phyloP scores from a whole-genome alignment of 2,888 invertebrate genomes.

The Acrobasis consociella region DNA sequence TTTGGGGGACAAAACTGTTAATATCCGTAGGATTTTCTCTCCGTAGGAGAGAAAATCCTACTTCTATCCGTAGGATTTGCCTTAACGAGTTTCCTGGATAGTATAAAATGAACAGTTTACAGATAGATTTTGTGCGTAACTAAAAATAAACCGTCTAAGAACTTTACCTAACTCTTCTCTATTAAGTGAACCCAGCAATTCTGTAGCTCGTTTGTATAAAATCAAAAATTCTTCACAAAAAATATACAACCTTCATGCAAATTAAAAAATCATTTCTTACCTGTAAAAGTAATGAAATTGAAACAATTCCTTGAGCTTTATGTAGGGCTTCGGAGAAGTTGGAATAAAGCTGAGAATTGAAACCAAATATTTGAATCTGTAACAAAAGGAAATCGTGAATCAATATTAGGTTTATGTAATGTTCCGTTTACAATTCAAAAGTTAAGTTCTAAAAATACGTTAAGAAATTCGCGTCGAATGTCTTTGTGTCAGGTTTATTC shows the following conservation, averaged over 20 bases:
- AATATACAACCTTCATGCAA: background rate
- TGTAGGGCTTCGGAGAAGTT: constrained; percentile 97
- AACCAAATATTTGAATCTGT: constrained; percentile 99
- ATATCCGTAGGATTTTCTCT: too few relatives aligned
- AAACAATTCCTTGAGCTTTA: constrained; percentile 97
- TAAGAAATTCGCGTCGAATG: background rate
- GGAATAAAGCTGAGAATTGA: constrained; percentile 98
- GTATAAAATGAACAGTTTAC: too few relatives aligned
- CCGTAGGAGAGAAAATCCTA: too few relatives aligned
- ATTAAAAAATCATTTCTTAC: constrained; percentile 74
- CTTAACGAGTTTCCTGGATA: too few relatives aligned
- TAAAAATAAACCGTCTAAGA: too few relatives aligned
- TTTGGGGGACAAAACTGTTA: too few relatives aligned
- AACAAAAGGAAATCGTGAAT: constrained; percentile 62
- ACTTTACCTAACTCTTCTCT: too few relatives aligned
- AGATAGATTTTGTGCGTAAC: too few relatives aligned
- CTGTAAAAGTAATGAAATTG: constrained; percentile 96
- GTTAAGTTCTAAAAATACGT: constrained; percentile 15
- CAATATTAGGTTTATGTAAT: constrained; percentile 10
- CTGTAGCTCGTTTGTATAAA: too few relatives aligned
- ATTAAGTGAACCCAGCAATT: too few relatives aligned
- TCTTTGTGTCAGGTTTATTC: background rate
- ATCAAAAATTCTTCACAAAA: background rate
- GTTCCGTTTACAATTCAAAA: constrained; percentile 13
- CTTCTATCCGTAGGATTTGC: too few relatives aligned